Evolutionary conservation across 2,797 vertebrate genomes (phyloP).

Genomic region (Myotis daubentonii): DNA sequence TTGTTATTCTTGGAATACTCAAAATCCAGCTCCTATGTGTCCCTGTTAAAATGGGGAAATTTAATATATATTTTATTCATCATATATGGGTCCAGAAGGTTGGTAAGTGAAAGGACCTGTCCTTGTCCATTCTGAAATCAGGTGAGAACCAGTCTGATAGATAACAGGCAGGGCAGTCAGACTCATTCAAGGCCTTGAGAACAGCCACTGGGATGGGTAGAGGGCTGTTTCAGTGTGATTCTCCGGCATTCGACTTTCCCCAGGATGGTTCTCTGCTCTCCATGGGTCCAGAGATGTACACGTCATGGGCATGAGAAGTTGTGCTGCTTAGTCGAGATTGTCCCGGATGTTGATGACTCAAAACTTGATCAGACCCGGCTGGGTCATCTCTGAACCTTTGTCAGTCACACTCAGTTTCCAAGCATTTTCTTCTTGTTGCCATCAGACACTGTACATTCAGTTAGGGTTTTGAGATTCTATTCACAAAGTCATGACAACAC

Average conservation of each 20-base stretch:
- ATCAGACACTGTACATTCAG: background rate
- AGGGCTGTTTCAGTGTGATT: background rate
- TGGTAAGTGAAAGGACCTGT: background rate
- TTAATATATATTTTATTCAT: background rate
- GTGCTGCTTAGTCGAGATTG: background rate
- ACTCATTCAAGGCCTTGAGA: background rate
- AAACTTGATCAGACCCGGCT: background rate
- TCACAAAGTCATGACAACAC: background rate
- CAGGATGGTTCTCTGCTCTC: background rate
- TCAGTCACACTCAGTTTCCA: background rate
- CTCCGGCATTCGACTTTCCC: background rate
- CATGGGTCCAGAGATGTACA: background rate
- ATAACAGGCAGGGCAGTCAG: background rate
- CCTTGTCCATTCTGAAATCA: background rate
- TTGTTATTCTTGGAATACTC: conserved; percentile 19
- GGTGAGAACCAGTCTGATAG: background rate
- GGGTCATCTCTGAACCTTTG: background rate
- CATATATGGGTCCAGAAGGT: background rate
- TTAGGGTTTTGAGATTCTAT: background rate
- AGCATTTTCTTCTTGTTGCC: background rate
- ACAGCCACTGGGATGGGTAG: background rate
- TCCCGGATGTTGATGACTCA: background rate
- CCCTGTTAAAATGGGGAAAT: background rate
- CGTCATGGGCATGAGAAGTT: background rate
- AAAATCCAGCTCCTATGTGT: background rate